phyloP scores from a whole-genome alignment of 1,140 invertebrate genomes.

The Lepidurus couesii region DNA sequence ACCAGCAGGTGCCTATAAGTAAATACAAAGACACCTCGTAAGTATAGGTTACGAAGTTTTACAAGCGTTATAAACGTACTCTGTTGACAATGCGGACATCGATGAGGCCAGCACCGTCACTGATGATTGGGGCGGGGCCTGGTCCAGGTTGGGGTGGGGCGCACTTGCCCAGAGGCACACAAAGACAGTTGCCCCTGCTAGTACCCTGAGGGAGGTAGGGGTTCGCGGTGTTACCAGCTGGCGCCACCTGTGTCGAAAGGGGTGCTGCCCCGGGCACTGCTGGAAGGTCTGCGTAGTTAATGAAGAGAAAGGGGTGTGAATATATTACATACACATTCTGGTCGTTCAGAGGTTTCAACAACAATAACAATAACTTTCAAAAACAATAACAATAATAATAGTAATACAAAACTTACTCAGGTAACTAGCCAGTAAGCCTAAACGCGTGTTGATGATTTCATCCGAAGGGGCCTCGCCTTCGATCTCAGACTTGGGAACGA shows the following conservation, averaged over 20 bases:
- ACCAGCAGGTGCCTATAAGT: slow-evolving; percentile 13
- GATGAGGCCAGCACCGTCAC: slow-evolving; percentile 39
- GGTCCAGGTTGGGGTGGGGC: slow-evolving; percentile 27
- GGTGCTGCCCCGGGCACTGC: slow-evolving; percentile 28
- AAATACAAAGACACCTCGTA: background rate
- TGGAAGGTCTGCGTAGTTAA: slow-evolving; percentile 30
- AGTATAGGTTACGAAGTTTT: slow-evolving; percentile 29
- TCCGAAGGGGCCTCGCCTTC: slow-evolving; percentile 10
- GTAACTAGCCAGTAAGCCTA: slow-evolving; percentile 34
- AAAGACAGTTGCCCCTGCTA: slow-evolving; percentile 31
- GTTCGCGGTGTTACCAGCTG: slow-evolving; percentile 10
- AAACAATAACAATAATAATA: background rate
- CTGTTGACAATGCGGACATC: slow-evolving; percentile 41
- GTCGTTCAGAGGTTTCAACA: background rate
- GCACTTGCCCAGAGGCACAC: slow-evolving; percentile 33
- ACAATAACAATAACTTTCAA: background rate
- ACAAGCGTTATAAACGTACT: slow-evolving; percentile 33
- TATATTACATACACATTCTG: background rate
- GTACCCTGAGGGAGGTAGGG: slow-evolving; percentile 33
- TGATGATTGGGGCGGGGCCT: slow-evolving; percentile 28
- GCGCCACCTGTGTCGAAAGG: background rate
- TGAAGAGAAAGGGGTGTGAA: background rate
- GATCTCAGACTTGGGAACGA: slow-evolving; percentile 24
- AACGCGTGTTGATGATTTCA: slow-evolving; percentile 26
- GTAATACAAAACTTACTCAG: slow-evolving; percentile 27